phyloP scores from a whole-genome alignment of 2,113 vertebrate genomes.

The Circaetus cinerascens region DNA sequence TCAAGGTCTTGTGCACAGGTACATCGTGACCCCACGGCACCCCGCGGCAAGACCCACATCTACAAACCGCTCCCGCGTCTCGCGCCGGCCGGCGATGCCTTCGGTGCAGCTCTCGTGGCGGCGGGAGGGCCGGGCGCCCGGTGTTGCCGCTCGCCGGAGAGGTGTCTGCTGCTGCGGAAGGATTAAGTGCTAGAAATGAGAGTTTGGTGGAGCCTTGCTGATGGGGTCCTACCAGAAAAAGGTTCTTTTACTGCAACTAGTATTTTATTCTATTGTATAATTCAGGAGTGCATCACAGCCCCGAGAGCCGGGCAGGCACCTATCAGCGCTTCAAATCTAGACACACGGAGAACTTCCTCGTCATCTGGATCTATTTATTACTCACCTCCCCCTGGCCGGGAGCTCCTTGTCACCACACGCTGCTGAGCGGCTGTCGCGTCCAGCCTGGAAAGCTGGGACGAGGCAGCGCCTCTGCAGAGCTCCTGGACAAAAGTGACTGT shows the following conservation, averaged over 20 bases:
- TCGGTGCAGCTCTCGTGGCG: rapidly evolving
- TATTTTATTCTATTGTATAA: slow-evolving; percentile 30
- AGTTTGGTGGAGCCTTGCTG: neutral
- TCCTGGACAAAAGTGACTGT: slow-evolving; percentile 10
- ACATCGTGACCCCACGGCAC: neutral
- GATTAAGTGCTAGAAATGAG: neutral
- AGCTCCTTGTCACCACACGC: neutral
- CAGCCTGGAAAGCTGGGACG: neutral
- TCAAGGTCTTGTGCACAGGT: neutral
- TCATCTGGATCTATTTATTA: neutral
- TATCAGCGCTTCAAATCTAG: neutral
- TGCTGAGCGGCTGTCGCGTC: neutral
- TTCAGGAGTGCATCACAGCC: slow-evolving; percentile 20
- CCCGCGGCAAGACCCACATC: neutral
- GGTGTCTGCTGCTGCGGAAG: neutral
- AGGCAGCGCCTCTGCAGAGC: slow-evolving; percentile 11
- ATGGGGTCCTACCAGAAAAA: slow-evolving; percentile 5
- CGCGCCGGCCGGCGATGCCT: neutral
- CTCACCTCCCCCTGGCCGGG: neutral
- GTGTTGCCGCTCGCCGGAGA: neutral
- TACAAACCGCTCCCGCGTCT: neutral
- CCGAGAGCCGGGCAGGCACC: slow-evolving; percentile 10
- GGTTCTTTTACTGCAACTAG: slow-evolving; percentile 30
- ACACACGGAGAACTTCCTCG: neutral
- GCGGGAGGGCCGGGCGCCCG: neutral